A percentile compares a stretch with the other conserved stretches of the same genome.
These are phyloP conservation scores for Acanthurus tractus DNA, from an alignment of 2,797 vertebrate species.

Conservation along the genomic window DNA sequence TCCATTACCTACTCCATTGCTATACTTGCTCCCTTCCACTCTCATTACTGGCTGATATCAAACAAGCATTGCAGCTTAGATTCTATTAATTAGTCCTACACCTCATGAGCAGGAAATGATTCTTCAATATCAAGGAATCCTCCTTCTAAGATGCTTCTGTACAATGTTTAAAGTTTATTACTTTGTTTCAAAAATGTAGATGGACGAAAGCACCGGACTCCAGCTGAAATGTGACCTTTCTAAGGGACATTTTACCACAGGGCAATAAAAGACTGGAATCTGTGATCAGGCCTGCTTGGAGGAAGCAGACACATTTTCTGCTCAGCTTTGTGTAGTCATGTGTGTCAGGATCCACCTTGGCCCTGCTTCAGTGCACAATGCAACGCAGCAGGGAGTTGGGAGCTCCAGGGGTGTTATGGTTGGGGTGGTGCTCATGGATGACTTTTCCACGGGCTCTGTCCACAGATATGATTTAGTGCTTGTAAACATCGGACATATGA, in stretches of 20 bases:
- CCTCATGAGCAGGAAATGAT: no score
- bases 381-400: conserved; percentile 28
- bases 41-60: no score
- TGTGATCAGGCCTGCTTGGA: conserved; percentile 46
- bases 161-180: background rate
- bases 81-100: conserved; percentile 2
- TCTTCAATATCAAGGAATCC: background rate
- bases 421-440: conserved; percentile 41
- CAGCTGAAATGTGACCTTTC: conserved; percentile 29
- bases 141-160: background rate
- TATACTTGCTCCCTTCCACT: no score
- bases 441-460: conserved; percentile 24
- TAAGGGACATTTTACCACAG: conserved; percentile 35
- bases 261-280: conserved; percentile 44
- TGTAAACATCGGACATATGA: conserved; percentile 12
- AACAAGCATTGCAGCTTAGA: background rate
- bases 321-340: conserved; percentile 73
- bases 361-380: conserved; percentile 66
- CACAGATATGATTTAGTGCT: conserved; percentile 39
- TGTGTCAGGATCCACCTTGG: conserved; percentile 60
- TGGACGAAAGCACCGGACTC: background rate
- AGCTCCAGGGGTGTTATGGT: conserved; percentile 50
- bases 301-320: conserved; percentile 55
- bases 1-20: no score
- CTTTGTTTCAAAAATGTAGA: background rate